phyloP scores from a whole-genome alignment of 1,140 invertebrate species.

The Orussus abietinus region DNA sequence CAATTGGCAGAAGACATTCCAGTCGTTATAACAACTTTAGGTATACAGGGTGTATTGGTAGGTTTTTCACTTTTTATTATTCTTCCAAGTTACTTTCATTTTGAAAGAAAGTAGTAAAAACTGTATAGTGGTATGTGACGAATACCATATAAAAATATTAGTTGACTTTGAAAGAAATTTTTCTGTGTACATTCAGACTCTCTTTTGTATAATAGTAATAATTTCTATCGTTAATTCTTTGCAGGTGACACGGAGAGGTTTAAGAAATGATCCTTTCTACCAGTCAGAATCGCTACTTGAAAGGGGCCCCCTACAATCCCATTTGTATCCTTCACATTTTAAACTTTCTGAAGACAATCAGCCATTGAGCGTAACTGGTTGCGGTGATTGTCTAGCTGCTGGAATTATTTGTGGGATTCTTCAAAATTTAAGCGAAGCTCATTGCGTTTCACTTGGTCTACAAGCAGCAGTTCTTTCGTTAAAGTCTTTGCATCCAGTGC shows the following conservation, averaged over 20 bases:
- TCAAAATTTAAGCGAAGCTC: slow-evolving; percentile 38
- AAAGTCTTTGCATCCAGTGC: slow-evolving; percentile 49
- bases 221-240: slow-evolving; percentile 10
- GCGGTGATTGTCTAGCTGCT: slow-evolving; percentile 56
- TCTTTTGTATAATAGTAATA: slow-evolving; percentile 8
- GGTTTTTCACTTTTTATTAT: slow-evolving; percentile 12
- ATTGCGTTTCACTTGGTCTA: slow-evolving; percentile 50
- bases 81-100: not conserved
- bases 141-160: too few relatives aligned
- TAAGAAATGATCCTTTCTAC: slow-evolving; percentile 29
- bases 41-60: slow-evolving; percentile 46
- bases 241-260: slow-evolving; percentile 35
- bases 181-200: not conserved
- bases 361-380: slow-evolving; percentile 53
- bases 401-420: slow-evolving; percentile 54
- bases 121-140: too few relatives aligned
- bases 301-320: slow-evolving; percentile 26
- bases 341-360: slow-evolving; percentile 17
- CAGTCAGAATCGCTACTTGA: slow-evolving; percentile 21
- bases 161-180: slow-evolving; percentile 1
- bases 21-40: slow-evolving; percentile 43
- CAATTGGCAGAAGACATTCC: slow-evolving; percentile 36
- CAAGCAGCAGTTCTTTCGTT: slow-evolving; percentile 54
- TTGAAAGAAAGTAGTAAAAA: not conserved
- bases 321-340: slow-evolving; percentile 30